Evolutionary conservation across 2,888 invertebrate species (phyloP), one percentile per base, ranked within the genome.

Genomic region (Smittia sp.): DNA sequence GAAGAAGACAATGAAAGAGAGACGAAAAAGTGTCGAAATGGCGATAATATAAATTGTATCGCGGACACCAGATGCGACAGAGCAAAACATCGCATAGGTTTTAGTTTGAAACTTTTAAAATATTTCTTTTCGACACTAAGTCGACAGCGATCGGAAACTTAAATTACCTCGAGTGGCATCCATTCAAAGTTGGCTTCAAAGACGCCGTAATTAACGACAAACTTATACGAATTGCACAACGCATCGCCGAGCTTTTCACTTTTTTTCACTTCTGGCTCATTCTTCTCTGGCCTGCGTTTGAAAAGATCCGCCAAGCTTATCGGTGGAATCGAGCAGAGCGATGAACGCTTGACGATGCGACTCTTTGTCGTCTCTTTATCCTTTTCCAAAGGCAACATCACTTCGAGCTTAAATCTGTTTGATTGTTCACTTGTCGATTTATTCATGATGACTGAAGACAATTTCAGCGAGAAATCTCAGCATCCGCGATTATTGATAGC

Each of bases 171-270:
- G 13, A 9, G 7, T 3, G 72, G 58, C 15, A 72, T 25, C 72
- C 72, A 72, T 39, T 72, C 72, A 22, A 72, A 72, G n/a, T 72
- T 72, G 3, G 62, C 11, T 25, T 72, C 72, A 62, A 72, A 72
- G 1, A 62, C 58, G 13, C 62, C 72, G 39, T 72, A 72, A 39
- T 72, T 72, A 2, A 72, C 72, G 22, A 72, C 22, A 39, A 72
- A 62, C 22, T 27, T 22, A 39, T 54, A 69, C 4, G 52, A 15
- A 27, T 54, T 69, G 25, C 69, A 69, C 13, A 69, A 69, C 4
- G 52, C 25, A 27, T 54, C 54, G 25, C 69, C 52, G 2, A 69
- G 24, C 0, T 72, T 27, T 24, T 72, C 39, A 24, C 24, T 58
- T 7, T 39, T 6, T 32, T 62, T 11, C 6, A 27, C 15, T 18